Conservation (phyloP, 1,140 invertebrate genomes). For the Chelonus insularis region DNA sequence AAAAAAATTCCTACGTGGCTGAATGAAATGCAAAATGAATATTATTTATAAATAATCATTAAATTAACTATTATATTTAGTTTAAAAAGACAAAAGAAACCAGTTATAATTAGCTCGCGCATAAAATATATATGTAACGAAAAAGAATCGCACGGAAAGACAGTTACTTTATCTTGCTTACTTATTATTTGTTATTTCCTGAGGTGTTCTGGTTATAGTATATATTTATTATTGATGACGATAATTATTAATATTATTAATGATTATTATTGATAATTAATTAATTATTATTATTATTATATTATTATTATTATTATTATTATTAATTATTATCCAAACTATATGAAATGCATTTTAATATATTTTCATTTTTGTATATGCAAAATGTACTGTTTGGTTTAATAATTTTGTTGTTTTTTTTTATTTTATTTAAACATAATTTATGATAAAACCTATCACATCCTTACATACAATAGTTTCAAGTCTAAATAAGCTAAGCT, state of each 20-base stretch:
- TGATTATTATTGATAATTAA: no score
- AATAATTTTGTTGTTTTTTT: slow-evolving; percentile 58
- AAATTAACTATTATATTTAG: no score
- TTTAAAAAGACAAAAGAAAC: no score
- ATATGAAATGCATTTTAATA: slow-evolving; percentile 62
- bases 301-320: slow-evolving; percentile 50
- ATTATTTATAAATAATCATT: slow-evolving; percentile 21
- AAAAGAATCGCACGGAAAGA: slow-evolving; percentile 20
- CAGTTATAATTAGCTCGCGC: no score
- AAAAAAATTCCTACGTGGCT: slow-evolving; percentile 12
- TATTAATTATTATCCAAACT: slow-evolving; percentile 48
- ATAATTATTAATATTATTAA: slow-evolving; percentile 52
- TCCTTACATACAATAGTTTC: slow-evolving; percentile 38
- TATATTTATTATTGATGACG: slow-evolving; percentile 58
- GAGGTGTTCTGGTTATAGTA: slow-evolving; percentile 61
- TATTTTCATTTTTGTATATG: slow-evolving; percentile 62
- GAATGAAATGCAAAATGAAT: slow-evolving; percentile 27
- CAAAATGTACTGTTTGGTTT: slow-evolving; percentile 61
- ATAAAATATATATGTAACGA: no score
- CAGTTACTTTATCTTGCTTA: slow-evolving; percentile 56
- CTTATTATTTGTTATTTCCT: slow-evolving; percentile 60
- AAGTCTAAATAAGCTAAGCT: neutral
- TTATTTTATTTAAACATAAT: slow-evolving; percentile 33
- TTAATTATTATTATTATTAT: no score
- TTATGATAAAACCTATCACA: slow-evolving; percentile 44